Evolutionary conservation across 2,888 invertebrate species (phyloP), one percentile per base, ranked within the genome.

Genomic region (Carabus problematicus): DNA sequence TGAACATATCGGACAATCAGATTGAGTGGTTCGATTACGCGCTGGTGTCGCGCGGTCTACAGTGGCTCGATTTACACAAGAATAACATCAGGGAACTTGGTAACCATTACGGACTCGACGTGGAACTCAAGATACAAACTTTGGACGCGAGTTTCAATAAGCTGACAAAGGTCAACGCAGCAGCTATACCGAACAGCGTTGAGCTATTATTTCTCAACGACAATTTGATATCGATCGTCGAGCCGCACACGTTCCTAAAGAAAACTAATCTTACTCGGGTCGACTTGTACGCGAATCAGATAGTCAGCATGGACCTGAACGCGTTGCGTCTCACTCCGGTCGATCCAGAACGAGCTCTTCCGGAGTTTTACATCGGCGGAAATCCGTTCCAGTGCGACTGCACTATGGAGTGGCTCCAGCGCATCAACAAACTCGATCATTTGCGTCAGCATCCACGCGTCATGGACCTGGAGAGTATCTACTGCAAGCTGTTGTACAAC

Each of bases 371-470:
- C 82, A 93, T 97, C 72, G 95, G 94, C 45, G 94, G 94, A 64
- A 97, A 97, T 85, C 97, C 96, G 45, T 94, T 96, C 80, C 91
- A 93, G 77, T 97, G 97, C 79, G 94, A 95, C 81, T 97, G 97
- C 85, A 94, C 93, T 75, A 95, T 96, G 89, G 95, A 96, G 80
- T 97, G 97, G 97, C 83, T 97, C 77, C 95, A 95, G 80, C 87
- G 94, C 76, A 93, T 96, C 80, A 95, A 96, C 81, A 91, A 91
- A 80, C 84, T 91, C 75, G 90, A 92, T 77, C 91, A 91, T 76
- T 85, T 94, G 66, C 85, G 94, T 69, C 94, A 94, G 79, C 93
- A 95, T 83, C 95, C 94, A n/a, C 86, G 89, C 74, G 93, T 95
- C 68, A 93, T 94, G 93, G 94, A 95, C 80, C 85, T 94, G 75